Percentiles rank a stretch among this genome's conserved stretches.
Conservation (phyloP, 2,113 vertebrate genomes). For the Scolopax mira region DNA sequence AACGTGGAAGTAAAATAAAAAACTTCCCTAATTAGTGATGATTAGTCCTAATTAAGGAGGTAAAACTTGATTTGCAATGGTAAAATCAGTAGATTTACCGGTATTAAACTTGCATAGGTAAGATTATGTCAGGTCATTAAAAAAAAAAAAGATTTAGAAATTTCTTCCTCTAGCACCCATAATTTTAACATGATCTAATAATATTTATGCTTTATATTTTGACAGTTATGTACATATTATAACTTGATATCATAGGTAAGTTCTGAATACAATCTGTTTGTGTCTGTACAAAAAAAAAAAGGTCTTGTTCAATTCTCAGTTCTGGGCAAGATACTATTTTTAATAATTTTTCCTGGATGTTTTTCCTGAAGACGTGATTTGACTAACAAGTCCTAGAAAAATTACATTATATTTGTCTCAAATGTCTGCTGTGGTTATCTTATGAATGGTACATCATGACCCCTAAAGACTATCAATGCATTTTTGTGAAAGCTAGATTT, state of each 20-base stretch:
- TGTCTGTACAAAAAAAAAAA: constrained; percentile 45
- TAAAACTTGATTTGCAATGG: not conserved
- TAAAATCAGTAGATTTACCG: not conserved
- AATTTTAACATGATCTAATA: not conserved
- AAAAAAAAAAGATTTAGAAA: not conserved
- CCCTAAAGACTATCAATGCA: not conserved
- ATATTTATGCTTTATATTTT: not conserved
- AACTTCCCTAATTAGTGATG: constrained; percentile 66
- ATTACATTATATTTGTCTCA: not conserved
- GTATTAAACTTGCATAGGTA: not conserved
- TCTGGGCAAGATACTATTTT: not conserved
- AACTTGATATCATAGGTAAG: not conserved
- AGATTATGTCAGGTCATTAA: not conserved
- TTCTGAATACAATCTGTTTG: not conserved
- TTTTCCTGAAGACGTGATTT: constrained; percentile 6
- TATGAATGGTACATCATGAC: not conserved
- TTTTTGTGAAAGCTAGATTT: not conserved
- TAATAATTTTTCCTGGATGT: not conserved
- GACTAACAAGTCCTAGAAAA: constrained; percentile 21
- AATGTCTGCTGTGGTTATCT: not conserved
- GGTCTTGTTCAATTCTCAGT: not conserved
- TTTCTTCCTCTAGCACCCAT: not conserved
- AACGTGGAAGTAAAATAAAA: constrained; percentile 53
- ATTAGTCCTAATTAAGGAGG: constrained; percentile 40
- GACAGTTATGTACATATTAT: not conserved